Conservation (phyloP, 2,888 invertebrate species). For the Melanotus villosus region DNA sequence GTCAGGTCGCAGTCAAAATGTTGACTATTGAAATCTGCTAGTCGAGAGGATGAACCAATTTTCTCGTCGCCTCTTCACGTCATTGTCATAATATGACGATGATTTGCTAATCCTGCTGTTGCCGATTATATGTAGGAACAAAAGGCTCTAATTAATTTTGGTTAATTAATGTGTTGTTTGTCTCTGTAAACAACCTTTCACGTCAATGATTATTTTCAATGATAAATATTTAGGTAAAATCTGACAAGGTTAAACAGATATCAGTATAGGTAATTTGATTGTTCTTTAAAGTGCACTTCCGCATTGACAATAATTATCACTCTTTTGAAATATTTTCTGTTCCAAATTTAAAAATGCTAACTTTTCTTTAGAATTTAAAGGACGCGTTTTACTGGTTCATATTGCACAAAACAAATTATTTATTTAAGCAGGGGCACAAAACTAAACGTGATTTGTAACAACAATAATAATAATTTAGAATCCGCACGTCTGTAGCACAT, state of each 20-base stretch:
- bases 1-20: constrained; percentile 60
- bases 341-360: too few relatives aligned
- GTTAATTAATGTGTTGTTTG: constrained; percentile 50
- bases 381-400: too few relatives aligned
- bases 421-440: background rate
- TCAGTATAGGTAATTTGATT: too few relatives aligned
- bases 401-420: too few relatives aligned
- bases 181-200: background rate
- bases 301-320: too few relatives aligned
- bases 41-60: constrained; percentile 64
- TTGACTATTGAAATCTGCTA: constrained; percentile 63
- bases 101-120: constrained; percentile 60
- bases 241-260: too few relatives aligned
- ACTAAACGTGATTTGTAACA: background rate
- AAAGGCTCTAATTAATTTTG: constrained; percentile 51
- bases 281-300: too few relatives aligned
- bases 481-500: constrained; percentile 60
- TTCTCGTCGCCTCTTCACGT: constrained; percentile 62
- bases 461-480: constrained; percentile 40
- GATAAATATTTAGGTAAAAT: too few relatives aligned
- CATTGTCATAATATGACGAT: constrained; percentile 60
- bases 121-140: constrained; percentile 45
- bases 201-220: too few relatives aligned
- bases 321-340: too few relatives aligned
- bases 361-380: too few relatives aligned